These are phyloP conservation scores for Chlorodrepanis virens DNA, from an alignment of 2,113 vertebrate genomes.

Conservation along the genomic window DNA sequence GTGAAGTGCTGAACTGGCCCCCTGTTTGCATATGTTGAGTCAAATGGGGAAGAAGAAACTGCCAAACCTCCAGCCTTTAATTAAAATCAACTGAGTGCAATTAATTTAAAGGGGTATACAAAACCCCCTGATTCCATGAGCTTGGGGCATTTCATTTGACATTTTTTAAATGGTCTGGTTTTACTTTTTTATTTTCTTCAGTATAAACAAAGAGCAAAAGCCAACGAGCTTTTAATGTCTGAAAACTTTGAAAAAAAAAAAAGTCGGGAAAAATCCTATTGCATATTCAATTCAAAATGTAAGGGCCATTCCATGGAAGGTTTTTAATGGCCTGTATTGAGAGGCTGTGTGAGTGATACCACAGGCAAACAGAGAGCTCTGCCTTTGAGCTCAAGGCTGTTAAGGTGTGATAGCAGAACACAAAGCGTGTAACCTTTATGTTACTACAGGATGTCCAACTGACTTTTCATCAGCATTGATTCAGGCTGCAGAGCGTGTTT, in stretches of 20 bases:
- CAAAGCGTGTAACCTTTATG: not conserved
- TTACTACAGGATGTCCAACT: not conserved
- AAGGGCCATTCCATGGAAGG: not conserved
- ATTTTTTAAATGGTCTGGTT: not conserved
- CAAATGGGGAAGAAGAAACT: not conserved
- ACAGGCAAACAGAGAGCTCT: not conserved
- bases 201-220: not conserved
- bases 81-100: not conserved
- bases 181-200: not conserved
- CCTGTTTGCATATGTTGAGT: not conserved
- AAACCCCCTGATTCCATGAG: not conserved
- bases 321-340: not conserved
- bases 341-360: not conserved
- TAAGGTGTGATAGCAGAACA: not conserved
- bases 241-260: not conserved
- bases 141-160: not conserved
- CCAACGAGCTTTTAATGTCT: not conserved
- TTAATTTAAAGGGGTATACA: not conserved
- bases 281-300: not conserved
- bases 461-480: not conserved
- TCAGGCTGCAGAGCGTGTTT: not conserved
- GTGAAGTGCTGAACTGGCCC: not conserved
- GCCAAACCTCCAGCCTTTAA: not conserved
- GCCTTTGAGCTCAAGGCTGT: not conserved
- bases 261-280: not conserved